Conservation (phyloP, 2,888 invertebrate species). For the Mayetiola destructor region DNA sequence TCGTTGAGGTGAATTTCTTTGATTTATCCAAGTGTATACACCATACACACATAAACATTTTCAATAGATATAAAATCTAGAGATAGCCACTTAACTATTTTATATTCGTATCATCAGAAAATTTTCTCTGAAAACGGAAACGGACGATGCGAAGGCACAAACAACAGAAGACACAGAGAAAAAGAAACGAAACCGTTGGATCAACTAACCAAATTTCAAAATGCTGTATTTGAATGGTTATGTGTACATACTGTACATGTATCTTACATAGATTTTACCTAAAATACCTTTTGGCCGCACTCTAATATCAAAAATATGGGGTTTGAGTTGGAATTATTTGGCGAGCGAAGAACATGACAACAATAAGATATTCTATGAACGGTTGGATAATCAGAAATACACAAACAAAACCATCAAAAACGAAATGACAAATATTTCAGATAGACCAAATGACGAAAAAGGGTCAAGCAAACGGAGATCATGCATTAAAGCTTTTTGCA, state of each 20-base stretch:
- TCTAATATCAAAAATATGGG: neutral
- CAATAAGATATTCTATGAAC: conserved; percentile 3
- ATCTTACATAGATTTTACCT: conserved; percentile 5
- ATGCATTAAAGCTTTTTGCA: conserved; percentile 11
- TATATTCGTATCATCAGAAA: too few species aligned
- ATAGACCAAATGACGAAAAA: neutral
- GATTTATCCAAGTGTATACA: too few species aligned
- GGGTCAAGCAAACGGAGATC: neutral
- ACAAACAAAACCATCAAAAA: neutral
- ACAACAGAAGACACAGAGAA: neutral
- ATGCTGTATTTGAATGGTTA: neutral
- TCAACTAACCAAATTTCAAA: neutral
- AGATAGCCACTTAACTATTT: too few species aligned
- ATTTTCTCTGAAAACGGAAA: too few species aligned
- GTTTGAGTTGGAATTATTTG: neutral
- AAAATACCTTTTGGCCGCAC: conserved; percentile 9
- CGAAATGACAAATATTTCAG: neutral
- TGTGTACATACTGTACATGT: neutral
- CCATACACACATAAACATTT: too few species aligned
- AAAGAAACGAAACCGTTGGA: neutral
- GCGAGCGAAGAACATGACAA: neutral
- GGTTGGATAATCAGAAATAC: neutral
- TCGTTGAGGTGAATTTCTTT: too few species aligned
- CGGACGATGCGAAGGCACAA: too few species aligned
- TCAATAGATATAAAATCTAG: too few species aligned